Conservation (phyloP, 2,797 vertebrate genomes). For the Cyclura pinguis region DNA sequence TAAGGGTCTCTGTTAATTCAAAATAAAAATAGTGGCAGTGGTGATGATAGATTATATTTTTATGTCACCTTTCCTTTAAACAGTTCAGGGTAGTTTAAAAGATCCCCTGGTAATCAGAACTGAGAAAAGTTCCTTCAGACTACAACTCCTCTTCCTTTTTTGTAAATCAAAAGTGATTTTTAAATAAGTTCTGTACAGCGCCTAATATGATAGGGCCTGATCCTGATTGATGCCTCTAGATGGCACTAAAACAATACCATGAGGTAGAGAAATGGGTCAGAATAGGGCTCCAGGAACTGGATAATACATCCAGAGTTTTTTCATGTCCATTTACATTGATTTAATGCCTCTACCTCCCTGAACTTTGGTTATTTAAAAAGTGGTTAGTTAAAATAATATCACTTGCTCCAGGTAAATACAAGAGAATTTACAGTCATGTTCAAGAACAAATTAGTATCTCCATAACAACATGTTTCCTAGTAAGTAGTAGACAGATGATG, state of each 20-base stretch:
- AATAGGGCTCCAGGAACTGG: rapidly evolving
- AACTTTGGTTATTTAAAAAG: not conserved
- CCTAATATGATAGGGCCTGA: rapidly evolving
- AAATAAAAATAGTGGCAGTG: not conserved
- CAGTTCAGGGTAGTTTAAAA: too few relatives aligned
- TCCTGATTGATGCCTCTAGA: not conserved
- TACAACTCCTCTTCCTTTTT: not conserved
- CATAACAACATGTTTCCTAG: not conserved
- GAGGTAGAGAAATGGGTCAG: rapidly evolving
- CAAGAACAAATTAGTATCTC: not conserved
- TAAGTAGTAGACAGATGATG: not conserved
- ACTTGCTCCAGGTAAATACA: not conserved
- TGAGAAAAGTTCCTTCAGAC: too few relatives aligned
- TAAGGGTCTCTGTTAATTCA: not conserved
- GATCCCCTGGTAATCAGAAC: too few relatives aligned
- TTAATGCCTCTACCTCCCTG: constrained; percentile 27
- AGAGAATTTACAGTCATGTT: not conserved
- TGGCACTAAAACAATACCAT: rapidly evolving
- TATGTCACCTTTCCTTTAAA: not conserved
- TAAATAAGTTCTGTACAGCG: not conserved
- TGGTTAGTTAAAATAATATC: not conserved
- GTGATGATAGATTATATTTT: not conserved
- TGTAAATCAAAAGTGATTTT: too few relatives aligned
- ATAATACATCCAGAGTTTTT: constrained; percentile 21
- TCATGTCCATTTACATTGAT: constrained; percentile 20